These are phyloP conservation scores for Argyrosomus regius DNA, from an alignment of 2,797 vertebrate genomes.

Conservation along the genomic window DNA sequence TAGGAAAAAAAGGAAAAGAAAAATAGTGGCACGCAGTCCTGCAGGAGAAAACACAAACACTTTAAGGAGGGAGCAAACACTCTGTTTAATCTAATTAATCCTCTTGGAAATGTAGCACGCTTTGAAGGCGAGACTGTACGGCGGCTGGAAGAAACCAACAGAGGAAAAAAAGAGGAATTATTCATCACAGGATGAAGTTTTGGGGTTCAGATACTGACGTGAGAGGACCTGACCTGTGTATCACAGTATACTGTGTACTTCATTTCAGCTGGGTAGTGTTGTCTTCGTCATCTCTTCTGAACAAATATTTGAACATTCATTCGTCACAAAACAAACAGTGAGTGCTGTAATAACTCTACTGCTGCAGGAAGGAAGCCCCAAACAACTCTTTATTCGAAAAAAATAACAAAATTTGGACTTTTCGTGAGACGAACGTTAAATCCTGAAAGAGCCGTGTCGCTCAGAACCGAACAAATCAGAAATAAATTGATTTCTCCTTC, in stretches of 20 bases:
- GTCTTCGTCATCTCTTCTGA: background rate
- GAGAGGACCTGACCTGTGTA: too few relatives aligned
- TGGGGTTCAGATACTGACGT: background rate
- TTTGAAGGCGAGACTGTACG: constrained; percentile 21
- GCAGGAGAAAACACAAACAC: constrained; percentile 58
- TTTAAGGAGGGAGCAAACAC: constrained; percentile 56
- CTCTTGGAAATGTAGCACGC: constrained; percentile 55
- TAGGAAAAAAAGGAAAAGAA: constrained; percentile 5
- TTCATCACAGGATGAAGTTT: constrained; percentile 4
- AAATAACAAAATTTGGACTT: too few relatives aligned
- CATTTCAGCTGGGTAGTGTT: too few relatives aligned
- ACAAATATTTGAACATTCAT: background rate
- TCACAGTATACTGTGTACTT: background rate
- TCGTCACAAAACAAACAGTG: background rate
- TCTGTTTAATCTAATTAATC: constrained; percentile 69
- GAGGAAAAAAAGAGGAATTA: background rate
- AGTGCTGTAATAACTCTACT: background rate
- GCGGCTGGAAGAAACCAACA: constrained; percentile 18
- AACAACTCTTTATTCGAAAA: too few relatives aligned
- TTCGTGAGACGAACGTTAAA: too few relatives aligned
- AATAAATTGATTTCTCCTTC: too few relatives aligned
- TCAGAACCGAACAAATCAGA: too few relatives aligned
- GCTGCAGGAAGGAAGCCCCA: background rate
- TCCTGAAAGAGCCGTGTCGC: too few relatives aligned
- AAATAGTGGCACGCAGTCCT: constrained; percentile 27